Conservation (phyloP, 2,797 vertebrate species). For the Serranus cabrilla region DNA sequence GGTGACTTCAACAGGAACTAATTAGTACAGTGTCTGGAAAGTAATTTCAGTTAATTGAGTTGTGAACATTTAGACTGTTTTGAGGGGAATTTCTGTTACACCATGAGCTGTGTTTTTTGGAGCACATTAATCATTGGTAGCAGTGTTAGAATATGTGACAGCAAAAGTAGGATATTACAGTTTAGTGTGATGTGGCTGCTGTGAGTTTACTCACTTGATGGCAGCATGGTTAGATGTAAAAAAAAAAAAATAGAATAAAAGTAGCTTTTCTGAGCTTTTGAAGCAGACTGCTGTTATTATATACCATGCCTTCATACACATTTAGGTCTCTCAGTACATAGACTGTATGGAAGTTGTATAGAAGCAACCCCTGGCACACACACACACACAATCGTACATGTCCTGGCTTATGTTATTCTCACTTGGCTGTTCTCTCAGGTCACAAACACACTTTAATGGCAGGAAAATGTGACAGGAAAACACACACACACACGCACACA, state of each 20-base stretch:
- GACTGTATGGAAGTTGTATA: constrained; percentile 32
- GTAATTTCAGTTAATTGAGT: constrained; percentile 70
- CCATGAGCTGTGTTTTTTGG: constrained; percentile 18
- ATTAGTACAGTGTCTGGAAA: constrained; percentile 73
- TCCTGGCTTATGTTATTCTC: constrained; percentile 5
- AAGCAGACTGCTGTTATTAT: constrained; percentile 10
- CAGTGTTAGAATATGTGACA: constrained; percentile 31
- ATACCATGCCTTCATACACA: constrained; percentile 22
- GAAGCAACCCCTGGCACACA: constrained; percentile 52
- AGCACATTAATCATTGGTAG: constrained; percentile 52
- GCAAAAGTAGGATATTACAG: constrained; percentile 33
- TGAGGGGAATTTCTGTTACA: constrained; percentile 48
- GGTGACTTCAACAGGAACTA: constrained; percentile 71
- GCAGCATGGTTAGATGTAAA: neutral
- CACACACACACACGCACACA: neutral
- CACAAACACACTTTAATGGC: constrained; percentile 18
- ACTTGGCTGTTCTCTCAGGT: constrained; percentile 22
- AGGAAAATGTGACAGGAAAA: constrained; percentile 44
- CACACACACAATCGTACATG: neutral
- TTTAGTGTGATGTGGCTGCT: constrained; percentile 22
- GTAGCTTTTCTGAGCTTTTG: neutral
- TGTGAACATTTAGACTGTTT: constrained; percentile 56
- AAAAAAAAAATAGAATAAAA: constrained; percentile 3
- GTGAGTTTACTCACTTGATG: constrained; percentile 22
- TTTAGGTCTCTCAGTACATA: constrained; percentile 26